Evolutionary conservation across 2,797 vertebrate species (phyloP).

Genomic region (Emys orbicularis): DNA sequence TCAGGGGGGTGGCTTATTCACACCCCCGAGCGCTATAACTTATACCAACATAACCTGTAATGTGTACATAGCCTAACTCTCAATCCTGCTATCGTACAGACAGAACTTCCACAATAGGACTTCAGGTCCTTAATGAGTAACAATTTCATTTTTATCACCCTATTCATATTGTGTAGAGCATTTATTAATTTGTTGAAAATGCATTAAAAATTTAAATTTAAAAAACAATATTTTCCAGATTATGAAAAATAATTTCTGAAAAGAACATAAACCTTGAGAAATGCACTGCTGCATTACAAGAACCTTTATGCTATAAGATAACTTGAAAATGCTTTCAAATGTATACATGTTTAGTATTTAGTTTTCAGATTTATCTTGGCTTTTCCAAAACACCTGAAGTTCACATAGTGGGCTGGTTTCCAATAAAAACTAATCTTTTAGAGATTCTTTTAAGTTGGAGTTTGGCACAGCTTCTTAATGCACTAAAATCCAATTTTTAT

Average conservation of each 20-base stretch:
- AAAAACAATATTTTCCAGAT: neutral
- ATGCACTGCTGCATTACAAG: neutral
- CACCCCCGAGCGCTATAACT: too few relatives aligned
- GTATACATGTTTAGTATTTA: neutral
- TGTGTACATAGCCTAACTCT: neutral
- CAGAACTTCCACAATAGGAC: neutral
- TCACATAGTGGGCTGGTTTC: fast-evolving
- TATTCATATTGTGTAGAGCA: neutral
- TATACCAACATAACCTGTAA: too few relatives aligned
- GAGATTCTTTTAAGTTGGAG: neutral
- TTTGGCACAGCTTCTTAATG: neutral
- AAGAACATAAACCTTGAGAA: neutral
- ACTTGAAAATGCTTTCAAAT: neutral
- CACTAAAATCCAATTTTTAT: neutral
- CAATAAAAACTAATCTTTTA: neutral
- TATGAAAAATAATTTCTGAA: neutral
- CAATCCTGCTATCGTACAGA: neutral
- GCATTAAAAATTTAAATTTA: neutral
- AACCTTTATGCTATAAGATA: neutral
- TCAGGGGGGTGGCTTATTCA: too few relatives aligned
- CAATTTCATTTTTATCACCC: neutral
- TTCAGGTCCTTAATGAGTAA: neutral
- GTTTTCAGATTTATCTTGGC: neutral
- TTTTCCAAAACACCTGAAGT: conserved; percentile 9
- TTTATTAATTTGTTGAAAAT: neutral